These are phyloP conservation scores for Drosophila mayri DNA, from an alignment of 1,140 invertebrate species.

Conservation along the genomic window DNA sequence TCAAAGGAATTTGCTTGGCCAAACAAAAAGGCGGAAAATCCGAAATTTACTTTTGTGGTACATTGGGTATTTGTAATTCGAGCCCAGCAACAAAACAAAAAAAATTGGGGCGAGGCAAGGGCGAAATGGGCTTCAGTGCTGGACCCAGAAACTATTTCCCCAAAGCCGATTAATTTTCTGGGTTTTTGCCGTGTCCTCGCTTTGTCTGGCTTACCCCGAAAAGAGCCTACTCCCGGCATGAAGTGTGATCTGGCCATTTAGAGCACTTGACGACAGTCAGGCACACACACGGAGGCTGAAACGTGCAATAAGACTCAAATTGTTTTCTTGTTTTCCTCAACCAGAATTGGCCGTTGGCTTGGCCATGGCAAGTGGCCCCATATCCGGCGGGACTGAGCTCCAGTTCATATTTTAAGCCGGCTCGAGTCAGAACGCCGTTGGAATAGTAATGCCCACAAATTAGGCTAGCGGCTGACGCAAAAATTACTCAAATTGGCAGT, in stretches of 20 bases:
- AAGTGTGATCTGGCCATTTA: conserved; percentile 53
- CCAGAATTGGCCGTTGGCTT: conserved; percentile 28
- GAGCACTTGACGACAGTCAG: conserved; percentile 45
- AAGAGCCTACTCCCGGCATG: conserved; percentile 10
- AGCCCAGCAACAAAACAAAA: not conserved
- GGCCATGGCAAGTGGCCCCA: conserved; percentile 20
- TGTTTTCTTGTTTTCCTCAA: conserved; percentile 48
- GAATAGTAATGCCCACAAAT: conserved; percentile 53
- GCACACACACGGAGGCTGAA: conserved; percentile 32
- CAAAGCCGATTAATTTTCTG: conserved; percentile 48
- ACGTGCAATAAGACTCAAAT: conserved; percentile 53
- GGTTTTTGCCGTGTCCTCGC: conserved; percentile 36
- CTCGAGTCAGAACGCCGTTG: conserved; percentile 20
- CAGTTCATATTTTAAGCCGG: conserved; percentile 48
- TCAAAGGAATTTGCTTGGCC: conserved; percentile 24
- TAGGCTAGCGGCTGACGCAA: conserved; percentile 36
- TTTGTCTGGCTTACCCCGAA: conserved; percentile 27
- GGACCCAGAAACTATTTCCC: conserved; percentile 28
- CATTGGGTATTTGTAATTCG: conserved; percentile 41
- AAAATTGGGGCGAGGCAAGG: not conserved
- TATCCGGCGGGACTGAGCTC: conserved; percentile 12
- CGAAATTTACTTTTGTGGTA: conserved; percentile 32
- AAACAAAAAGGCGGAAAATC: conserved; percentile 34
- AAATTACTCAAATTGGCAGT: conserved; percentile 49
- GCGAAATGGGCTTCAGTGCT: not conserved